Evolutionary conservation across 2,113 vertebrate species (phyloP).

Genomic region (Amazona guildingii): DNA sequence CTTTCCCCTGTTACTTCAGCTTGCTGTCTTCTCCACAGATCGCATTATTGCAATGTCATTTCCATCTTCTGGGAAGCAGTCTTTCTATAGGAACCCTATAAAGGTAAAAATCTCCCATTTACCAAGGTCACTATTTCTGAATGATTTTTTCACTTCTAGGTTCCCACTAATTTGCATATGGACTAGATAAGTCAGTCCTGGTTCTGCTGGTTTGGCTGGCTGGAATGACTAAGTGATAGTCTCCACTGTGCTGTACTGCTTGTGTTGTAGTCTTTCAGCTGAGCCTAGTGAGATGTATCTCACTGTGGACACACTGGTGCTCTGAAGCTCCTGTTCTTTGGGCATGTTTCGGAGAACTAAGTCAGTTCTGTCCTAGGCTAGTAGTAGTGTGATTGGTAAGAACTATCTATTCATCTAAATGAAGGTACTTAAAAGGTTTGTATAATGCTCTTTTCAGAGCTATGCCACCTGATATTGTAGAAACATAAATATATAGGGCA

Average conservation of each 20-base stretch:
- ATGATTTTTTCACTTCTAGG: not conserved
- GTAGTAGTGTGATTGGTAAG: not conserved
- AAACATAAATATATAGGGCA: not conserved
- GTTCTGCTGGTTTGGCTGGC: not conserved
- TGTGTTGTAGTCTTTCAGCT: not conserved
- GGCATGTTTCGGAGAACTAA: not conserved
- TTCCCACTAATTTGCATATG: not conserved
- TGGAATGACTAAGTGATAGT: not conserved
- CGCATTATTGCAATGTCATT: constrained; percentile 98
- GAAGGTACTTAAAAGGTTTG: not conserved
- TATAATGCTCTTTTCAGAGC: not conserved
- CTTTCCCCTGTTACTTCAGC: not conserved
- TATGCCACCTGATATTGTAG: not conserved
- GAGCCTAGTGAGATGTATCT: not conserved
- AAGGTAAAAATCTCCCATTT: constrained; percentile 68
- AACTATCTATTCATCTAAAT: not conserved
- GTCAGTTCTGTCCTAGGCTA: not conserved
- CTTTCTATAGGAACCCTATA: constrained; percentile 96
- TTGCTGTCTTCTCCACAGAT: constrained; percentile 72
- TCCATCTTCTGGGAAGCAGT: constrained; percentile 91
- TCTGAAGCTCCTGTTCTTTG: not conserved
- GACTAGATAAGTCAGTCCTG: not conserved
- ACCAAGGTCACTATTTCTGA: not conserved
- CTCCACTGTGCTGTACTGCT: not conserved
- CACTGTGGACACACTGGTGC: not conserved